Percentiles rank a stretch among this genome's conserved stretches.
Conservation (phyloP, 2,888 invertebrate species). For the Dicranocentrus wangi region DNA sequence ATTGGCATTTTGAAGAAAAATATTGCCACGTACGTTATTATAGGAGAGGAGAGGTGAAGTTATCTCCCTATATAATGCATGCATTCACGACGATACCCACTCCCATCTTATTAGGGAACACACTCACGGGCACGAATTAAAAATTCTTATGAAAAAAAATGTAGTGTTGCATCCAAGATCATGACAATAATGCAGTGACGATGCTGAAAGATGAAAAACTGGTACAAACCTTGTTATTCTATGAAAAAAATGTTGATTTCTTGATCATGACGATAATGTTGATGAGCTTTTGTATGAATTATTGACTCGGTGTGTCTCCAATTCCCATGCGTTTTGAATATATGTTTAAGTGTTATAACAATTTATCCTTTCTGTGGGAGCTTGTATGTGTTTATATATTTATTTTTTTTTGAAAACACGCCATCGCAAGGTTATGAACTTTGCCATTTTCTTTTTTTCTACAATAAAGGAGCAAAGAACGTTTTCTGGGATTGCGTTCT, state of each 20-base stretch:
- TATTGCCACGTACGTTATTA: not conserved
- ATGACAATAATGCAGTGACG: not conserved
- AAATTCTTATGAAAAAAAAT: not conserved
- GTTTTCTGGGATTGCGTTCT: no score
- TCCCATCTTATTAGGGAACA: constrained; percentile 46
- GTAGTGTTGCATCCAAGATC: constrained; percentile 7
- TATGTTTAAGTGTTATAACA: no score
- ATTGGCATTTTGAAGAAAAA: constrained; percentile 33
- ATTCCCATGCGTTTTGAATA: not conserved
- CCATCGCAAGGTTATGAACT: constrained; percentile 51
- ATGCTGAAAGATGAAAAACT: constrained; percentile 28
- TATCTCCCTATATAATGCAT: no score
- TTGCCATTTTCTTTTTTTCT: constrained; percentile 20
- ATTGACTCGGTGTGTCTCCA: constrained; percentile 21
- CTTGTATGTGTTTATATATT: constrained; percentile 19
- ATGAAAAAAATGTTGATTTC: constrained; percentile 23
- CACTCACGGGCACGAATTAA: constrained; percentile 40
- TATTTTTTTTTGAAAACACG: constrained; percentile 49
- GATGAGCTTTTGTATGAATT: constrained; percentile 47
- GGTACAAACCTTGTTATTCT: constrained; percentile 33
- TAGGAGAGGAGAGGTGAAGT: no score
- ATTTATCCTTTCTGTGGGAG: no score
- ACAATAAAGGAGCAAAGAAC: no score
- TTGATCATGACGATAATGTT: constrained; percentile 29
- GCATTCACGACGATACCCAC: constrained; percentile 48